phyloP scores from a whole-genome alignment of 2,797 vertebrate genomes.

The Gallinago stenura region DNA sequence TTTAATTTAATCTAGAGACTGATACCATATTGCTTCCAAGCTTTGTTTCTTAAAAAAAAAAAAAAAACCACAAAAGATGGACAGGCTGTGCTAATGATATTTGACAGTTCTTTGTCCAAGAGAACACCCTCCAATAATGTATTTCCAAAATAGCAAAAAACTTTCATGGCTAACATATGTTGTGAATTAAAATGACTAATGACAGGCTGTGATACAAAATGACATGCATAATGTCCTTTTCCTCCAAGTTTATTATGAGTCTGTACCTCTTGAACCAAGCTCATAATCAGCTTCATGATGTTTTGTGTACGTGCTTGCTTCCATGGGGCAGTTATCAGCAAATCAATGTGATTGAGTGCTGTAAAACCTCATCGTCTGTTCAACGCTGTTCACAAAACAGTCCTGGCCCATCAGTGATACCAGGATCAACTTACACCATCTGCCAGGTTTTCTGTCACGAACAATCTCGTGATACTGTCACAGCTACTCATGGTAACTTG shows the following conservation, averaged over 20 bases:
- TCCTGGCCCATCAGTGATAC: neutral
- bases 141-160: neutral
- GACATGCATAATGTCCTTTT: neutral
- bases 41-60: neutral
- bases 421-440: neutral
- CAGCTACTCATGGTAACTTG: neutral
- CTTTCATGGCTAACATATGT: neutral
- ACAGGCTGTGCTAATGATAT: neutral
- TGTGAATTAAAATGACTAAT: neutral
- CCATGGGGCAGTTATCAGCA: neutral
- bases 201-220: neutral
- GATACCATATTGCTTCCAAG: neutral
- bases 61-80: neutral
- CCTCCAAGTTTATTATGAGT: rapidly evolving
- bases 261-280: neutral
- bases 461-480: neutral
- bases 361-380: neutral
- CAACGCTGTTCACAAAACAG: neutral
- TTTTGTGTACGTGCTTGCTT: neutral
- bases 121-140: neutral
- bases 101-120: constrained; percentile 25
- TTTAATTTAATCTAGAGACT: constrained; percentile 9
- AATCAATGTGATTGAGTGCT: neutral
- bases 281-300: neutral
- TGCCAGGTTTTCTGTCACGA: neutral